Evolutionary conservation across 1,140 invertebrate species (phyloP).

Genomic region (Myzus persicae): DNA sequence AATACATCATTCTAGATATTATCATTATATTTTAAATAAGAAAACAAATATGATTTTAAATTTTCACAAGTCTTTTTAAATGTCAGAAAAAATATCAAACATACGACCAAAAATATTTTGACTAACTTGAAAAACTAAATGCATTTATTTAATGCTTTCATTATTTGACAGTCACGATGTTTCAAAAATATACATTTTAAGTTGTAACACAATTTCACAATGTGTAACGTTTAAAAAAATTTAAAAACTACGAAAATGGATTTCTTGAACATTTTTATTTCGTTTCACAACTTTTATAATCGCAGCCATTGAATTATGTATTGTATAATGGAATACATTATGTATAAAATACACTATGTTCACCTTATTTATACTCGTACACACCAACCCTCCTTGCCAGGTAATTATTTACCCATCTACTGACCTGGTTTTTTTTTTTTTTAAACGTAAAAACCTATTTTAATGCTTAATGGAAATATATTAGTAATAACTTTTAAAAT

Average conservation of each 20-base stretch:
- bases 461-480: not conserved
- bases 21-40: not conserved
- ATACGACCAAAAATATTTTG: not conserved
- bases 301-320: not conserved
- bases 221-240: not conserved
- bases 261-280: not conserved
- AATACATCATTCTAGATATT: not conserved
- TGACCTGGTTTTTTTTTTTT: too few relatives aligned
- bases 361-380: not conserved
- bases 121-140: not conserved
- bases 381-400: not conserved
- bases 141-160: not conserved
- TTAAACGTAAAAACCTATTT: too few relatives aligned
- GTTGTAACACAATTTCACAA: not conserved
- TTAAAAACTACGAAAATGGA: not conserved
- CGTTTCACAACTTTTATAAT: not conserved
- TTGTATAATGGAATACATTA: not conserved
- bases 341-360: not conserved
- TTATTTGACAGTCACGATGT: not conserved
- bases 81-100: not conserved
- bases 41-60: not conserved
- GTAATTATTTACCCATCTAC: too few relatives aligned
- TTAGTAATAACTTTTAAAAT: not conserved
- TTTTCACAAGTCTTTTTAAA: not conserved
- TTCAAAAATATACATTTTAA: not conserved